Base-by-base conservation (phyloP, 2,113 vertebrate genomes). In the Muntiacus reevesi region DNA sequence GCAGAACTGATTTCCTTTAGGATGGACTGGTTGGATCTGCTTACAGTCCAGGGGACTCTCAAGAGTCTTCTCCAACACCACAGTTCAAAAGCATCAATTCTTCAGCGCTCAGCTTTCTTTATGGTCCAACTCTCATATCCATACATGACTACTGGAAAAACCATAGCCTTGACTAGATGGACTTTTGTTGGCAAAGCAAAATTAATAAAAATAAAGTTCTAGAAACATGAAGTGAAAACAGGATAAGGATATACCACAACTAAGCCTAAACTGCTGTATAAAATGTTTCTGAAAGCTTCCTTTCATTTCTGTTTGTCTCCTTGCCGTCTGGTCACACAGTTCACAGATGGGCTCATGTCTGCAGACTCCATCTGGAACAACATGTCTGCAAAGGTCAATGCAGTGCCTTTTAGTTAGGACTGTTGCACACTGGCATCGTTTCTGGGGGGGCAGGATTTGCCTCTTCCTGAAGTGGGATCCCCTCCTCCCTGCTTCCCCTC, bases 391-490 rank as follows among this genome's bases (percentile, higher is more conserved):
- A 17, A 43, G n/a, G 87, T 52, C 25, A 11, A 54, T 7, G n/a
- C 21, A 11, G 60, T 5, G n/a, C 21, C 0, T 23, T 45, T 81
- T 43, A 36, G 27, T 47, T 30, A 30, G 30, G 40, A n/a, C 12
- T 54, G 4, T 7, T 1, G 1, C 3, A 28, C 33, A 27, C 0
- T 7, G 30, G 67, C 10, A 9, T 71, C 1, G 17, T 89, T 74
- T 62, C 45, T 19, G 33, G 54, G 28, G 21, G 27, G 11, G 15
- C 7, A 9, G 11, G 27, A 28, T 23, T 4, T 16, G 5, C 16
- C 27, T 28, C 1, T 45, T 36, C 16, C 21, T 21, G 7, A 52
- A 47, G 45, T 8, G 12, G 8, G 43, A 59, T 47, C 15, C 16
- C 15, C 16, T 7, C 13, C 6, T 36, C 19, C 36, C 19, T 23